A percentile compares a stretch with the other conserved stretches of the same genome.
These are phyloP conservation scores for Bombus superbus DNA, from an alignment of 1,140 invertebrate species.

Conservation along the genomic window DNA sequence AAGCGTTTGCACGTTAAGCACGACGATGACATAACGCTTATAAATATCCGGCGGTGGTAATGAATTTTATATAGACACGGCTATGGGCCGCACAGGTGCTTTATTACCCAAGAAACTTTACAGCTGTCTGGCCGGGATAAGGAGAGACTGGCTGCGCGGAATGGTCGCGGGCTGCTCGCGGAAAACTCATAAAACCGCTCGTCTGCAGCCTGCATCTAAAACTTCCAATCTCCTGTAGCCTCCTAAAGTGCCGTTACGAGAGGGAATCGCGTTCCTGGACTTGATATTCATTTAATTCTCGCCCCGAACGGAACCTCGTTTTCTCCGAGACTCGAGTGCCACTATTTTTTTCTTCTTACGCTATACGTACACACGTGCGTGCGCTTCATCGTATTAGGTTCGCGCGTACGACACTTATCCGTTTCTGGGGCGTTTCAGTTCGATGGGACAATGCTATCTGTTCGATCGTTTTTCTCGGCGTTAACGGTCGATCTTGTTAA, in stretches of 20 bases:
- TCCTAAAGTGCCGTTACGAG: slow-evolving; percentile 17
- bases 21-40: slow-evolving; percentile 35
- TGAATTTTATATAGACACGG: slow-evolving; percentile 49
- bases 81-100: slow-evolving; percentile 32
- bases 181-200: slow-evolving; percentile 43
- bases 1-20: not conserved
- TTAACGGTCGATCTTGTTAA: too few relatives aligned
- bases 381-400: too few relatives aligned
- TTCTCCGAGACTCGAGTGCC: not conserved
- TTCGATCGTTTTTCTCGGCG: too few relatives aligned
- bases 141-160: slow-evolving; percentile 23
- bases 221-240: slow-evolving; percentile 42
- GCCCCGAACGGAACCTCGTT: not conserved
- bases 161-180: slow-evolving; percentile 49
- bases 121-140: slow-evolving; percentile 38
- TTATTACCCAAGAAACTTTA: slow-evolving; percentile 45
- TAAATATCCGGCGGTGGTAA: slow-evolving; percentile 38
- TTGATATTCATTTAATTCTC: slow-evolving; percentile 46
- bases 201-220: slow-evolving; percentile 45
- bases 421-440: too few relatives aligned
- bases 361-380: too few relatives aligned
- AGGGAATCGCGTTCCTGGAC: not conserved
- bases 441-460: too few relatives aligned
- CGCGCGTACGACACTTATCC: too few relatives aligned
- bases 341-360: not conserved